Base-by-base conservation (phyloP, 2,888 invertebrate genomes). In the Criorhina ranunculi region DNA sequence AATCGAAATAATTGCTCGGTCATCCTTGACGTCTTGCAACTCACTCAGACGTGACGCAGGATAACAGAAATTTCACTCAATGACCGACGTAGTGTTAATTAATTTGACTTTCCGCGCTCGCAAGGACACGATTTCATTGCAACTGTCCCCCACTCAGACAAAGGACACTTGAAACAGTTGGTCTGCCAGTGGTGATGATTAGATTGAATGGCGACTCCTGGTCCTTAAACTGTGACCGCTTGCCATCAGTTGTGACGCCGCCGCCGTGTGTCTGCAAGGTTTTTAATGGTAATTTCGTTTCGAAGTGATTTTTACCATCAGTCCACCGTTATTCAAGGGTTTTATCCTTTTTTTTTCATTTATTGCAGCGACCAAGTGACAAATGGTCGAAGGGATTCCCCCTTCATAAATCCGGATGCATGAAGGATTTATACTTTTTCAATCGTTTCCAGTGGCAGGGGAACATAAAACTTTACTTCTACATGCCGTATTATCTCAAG, bases 231-330 rank as follows among this genome's bases (percentile, higher is more conserved):
- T 46, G 59, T 15, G 55, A 24, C 33, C 17, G 55, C 6, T 24
- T 60, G 55, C 55, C 44, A 66, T 44, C 46, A 55, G 33, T 49
- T 57, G 11, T 42, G 49, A 64, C 40, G 72, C 57, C 53, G 49
- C 31, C 40, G 72, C 57, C 53, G 49, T 31, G 29, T 53, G 60
- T 73, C 79, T 55, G 46, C 44, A 53, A 0, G 44, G 37, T 40
- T 46, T 73, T 72, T 53, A 64, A 78, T 70, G 69, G 78, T 49
- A 59, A 51, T 60, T 53, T 57, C 19, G 11, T 9, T 69, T 57
- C 33, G 33, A 40, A 49, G 57, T 46, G 64, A 49, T 40, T 78
- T 72, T 37, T 55, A 24, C 53, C 19, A 8, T 24, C 76, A 29
- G 46, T 17, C 0, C 11, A 29, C 4, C 44, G 17, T 17, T 35